Evolutionary conservation across 1,140 invertebrate genomes (phyloP).

Genomic region (Hycleus cichorii): DNA sequence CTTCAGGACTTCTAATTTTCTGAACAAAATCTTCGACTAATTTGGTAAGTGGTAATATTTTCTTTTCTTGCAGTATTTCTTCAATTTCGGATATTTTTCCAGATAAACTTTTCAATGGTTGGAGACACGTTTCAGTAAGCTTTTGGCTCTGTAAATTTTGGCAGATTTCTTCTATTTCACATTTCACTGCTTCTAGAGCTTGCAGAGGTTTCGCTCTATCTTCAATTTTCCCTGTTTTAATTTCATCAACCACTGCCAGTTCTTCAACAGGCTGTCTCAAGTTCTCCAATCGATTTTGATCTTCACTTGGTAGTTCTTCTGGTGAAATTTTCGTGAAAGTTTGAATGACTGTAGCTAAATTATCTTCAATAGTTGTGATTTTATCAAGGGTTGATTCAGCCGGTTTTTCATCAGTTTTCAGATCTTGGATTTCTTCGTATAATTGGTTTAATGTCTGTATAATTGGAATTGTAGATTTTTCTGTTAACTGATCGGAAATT

Average conservation of each 20-base stretch:
- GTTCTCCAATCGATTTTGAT: not conserved
- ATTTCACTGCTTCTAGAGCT: not conserved
- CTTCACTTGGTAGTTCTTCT: not conserved
- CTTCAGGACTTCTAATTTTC: no score
- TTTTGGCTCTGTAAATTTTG: not conserved
- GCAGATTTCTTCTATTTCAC: not conserved
- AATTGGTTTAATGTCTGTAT: not conserved
- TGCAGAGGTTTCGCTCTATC: not conserved
- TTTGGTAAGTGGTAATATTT: no score
- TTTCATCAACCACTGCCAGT: conserved; percentile 4
- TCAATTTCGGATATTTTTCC: not conserved
- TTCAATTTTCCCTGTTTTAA: not conserved
- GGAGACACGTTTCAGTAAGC: no score
- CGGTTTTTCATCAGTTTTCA: no score
- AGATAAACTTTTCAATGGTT: not conserved
- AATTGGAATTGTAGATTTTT: no score
- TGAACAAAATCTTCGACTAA: no score
- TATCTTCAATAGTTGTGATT: not conserved
- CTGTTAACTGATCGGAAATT: not conserved
- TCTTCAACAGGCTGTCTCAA: conserved; percentile 17
- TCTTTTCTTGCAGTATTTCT: not conserved
- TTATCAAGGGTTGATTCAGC: no score
- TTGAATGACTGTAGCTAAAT: not conserved
- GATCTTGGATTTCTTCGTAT: conserved; percentile 2
- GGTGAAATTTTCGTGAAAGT: not conserved